These are phyloP conservation scores for Drosophila stalkeri DNA, from an alignment of 2,888 invertebrate genomes.

Conservation along the genomic window DNA sequence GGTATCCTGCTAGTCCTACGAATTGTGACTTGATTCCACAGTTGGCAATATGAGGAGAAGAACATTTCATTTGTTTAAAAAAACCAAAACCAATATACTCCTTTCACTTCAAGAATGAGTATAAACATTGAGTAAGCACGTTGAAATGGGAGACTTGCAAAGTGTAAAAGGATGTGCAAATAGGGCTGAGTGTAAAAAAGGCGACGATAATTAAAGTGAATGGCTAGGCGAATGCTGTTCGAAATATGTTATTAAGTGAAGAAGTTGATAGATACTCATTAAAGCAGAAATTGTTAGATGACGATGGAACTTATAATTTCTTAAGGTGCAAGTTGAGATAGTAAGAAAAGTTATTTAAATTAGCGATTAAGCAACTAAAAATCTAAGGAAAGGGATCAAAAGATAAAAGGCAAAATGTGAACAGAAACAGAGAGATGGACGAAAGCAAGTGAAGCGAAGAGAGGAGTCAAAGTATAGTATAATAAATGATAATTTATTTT, in stretches of 20 bases:
- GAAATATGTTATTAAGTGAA: slow-evolving; percentile 4
- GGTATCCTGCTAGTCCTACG: too few relatives aligned
- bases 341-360: background rate
- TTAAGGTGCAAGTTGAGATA: background rate
- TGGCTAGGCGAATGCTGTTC: slow-evolving; percentile 6
- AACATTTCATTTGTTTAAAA: too few relatives aligned
- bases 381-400: background rate
- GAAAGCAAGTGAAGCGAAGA: background rate
- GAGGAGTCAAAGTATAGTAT: too few relatives aligned
- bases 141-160: slow-evolving; percentile 29
- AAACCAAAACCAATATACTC: too few relatives aligned
- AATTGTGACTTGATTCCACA: too few relatives aligned
- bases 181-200: slow-evolving; percentile 5
- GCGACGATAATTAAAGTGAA: slow-evolving; percentile 39
- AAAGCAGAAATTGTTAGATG: background rate
- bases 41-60: too few relatives aligned
- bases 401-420: background rate
- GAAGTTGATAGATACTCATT: slow-evolving; percentile 7
- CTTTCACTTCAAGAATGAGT: too few relatives aligned
- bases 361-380: too few relatives aligned
- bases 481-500: too few relatives aligned
- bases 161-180: slow-evolving; percentile 21
- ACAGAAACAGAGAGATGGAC: background rate
- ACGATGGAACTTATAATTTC: background rate
- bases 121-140: slow-evolving; percentile 5